phyloP scores from a whole-genome alignment of 2,113 vertebrate species.

The Cochlearius cochlearius region DNA sequence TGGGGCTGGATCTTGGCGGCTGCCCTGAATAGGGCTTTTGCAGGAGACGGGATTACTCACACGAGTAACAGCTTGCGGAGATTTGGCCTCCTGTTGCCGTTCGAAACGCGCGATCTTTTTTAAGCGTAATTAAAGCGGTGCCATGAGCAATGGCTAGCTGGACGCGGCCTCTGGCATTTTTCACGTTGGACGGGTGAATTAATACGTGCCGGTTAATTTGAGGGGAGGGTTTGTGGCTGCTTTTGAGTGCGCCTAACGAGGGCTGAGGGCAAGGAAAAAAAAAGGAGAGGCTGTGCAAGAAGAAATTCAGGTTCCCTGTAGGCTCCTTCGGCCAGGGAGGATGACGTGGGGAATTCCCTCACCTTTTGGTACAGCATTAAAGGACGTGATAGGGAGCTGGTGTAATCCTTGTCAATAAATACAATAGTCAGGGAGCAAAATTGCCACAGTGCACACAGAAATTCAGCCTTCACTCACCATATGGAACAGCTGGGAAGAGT shows the following conservation, averaged over 20 bases:
- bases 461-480: slow-evolving; percentile 37
- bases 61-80: slow-evolving; percentile 34
- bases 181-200: not conserved
- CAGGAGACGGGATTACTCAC: slow-evolving; percentile 30
- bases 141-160: not conserved
- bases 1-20: slow-evolving; percentile 24
- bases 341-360: slow-evolving; percentile 36
- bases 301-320: slow-evolving; percentile 13
- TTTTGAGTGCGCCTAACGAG: not conserved
- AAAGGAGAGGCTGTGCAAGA: not conserved
- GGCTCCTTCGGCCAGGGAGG: not conserved
- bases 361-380: not conserved
- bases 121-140: not conserved
- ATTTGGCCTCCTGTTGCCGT: slow-evolving; percentile 26
- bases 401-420: slow-evolving; percentile 34
- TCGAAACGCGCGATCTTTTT: not conserved
- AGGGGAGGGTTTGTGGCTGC: not conserved
- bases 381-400: not conserved
- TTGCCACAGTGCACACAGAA: slow-evolving; percentile 8
- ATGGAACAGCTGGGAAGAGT: slow-evolving; percentile 66
- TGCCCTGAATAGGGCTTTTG: slow-evolving; percentile 49
- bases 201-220: not conserved
- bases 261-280: not conserved
- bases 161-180: not conserved
- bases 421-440: not conserved